Percentiles rank a stretch among this genome's conserved stretches.
phyloP scores from a whole-genome alignment of 2,113 vertebrate genomes.

The Amphiprion percula region DNA sequence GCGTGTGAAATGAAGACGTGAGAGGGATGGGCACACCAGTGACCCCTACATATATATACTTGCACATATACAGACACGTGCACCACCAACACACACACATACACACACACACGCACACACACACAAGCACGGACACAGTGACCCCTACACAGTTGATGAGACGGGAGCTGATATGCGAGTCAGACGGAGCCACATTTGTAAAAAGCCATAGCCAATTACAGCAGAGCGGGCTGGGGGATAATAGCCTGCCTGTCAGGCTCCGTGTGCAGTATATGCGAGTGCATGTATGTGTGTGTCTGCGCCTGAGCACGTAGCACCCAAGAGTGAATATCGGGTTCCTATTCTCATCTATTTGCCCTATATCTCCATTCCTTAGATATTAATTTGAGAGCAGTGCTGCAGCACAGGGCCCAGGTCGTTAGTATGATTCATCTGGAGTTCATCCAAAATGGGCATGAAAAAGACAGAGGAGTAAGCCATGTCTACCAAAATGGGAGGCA shows the following conservation, averaged over 20 bases:
- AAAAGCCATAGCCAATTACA: constrained; percentile 90
- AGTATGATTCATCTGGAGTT: constrained; percentile 83
- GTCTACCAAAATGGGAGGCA: constrained; percentile 55
- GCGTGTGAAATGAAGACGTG: constrained; percentile 71
- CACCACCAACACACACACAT: constrained; percentile 38
- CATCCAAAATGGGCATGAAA: constrained; percentile 66
- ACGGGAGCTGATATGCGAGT: constrained; percentile 82
- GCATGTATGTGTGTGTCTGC: constrained; percentile 61
- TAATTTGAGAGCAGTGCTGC: constrained; percentile 87
- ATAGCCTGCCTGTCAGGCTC: constrained; percentile 85
- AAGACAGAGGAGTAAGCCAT: constrained; percentile 57
- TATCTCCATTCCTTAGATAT: constrained; percentile 87
- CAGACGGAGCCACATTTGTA: constrained; percentile 86
- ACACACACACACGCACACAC: constrained; percentile 22
- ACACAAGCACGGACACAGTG: constrained; percentile 69
- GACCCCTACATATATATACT: constrained; percentile 66
- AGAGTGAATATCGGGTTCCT: constrained; percentile 83
- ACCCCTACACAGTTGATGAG: constrained; percentile 83
- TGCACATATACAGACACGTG: constrained; percentile 34
- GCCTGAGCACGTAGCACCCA: constrained; percentile 72
- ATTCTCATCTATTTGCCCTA: constrained; percentile 90
- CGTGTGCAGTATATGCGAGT: constrained; percentile 68
- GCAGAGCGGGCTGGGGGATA: constrained; percentile 87
- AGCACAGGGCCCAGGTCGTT: constrained; percentile 76
- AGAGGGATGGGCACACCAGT: constrained; percentile 67